Base-by-base conservation (phyloP, 2,113 vertebrate species). In the Vulpes vulpes region DNA sequence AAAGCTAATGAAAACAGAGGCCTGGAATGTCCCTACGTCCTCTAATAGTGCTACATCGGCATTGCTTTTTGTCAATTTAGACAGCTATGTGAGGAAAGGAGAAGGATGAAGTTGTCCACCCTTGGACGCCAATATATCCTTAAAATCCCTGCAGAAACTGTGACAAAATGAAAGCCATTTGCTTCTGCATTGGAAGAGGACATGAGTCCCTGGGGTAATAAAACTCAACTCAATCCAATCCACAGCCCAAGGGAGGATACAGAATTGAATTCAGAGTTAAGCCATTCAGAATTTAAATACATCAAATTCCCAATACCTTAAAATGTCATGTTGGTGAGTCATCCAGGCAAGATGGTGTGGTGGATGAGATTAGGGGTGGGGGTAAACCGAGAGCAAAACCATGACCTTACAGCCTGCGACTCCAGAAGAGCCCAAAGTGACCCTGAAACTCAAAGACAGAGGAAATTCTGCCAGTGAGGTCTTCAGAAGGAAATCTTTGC, bases 251-350 rank as follows among this genome's bases (percentile, higher is more conserved):
- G 80, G 89, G 91, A 93, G 23, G 53, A 93, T 89, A 89, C 1
- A 89, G 88, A 97, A 93, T 95, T 95, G 49, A 57, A 95, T 84
- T 93, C 76, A 79, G 80, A 91, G 69, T 81, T 88, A 88, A 96
- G 91, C 49, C 49, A 89, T 82, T 96, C 91, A 92, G 59, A 96
- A 94, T 96, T 93, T 96, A 96, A 98, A 98, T 98, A 92, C 49
- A 93, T 97, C 84, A 96, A 90, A 93, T 94, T 94, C 65, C 71
- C 86, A 88, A 88, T 81, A 92, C 94, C 87, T 92, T 85, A 69
- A 83, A 96, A 94, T 91, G 81, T 86, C 71, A 19, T 60, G 32
- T 22, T 64, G 55, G 1, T 95, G 84, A 96, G 57, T 95, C 83
- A 96, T 60, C 67, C 59, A 94, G 15, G 22, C 32, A 92, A 78